These are phyloP conservation scores for Ceratina calcarata DNA, from an alignment of 1,140 invertebrate species.

Conservation along the genomic window DNA sequence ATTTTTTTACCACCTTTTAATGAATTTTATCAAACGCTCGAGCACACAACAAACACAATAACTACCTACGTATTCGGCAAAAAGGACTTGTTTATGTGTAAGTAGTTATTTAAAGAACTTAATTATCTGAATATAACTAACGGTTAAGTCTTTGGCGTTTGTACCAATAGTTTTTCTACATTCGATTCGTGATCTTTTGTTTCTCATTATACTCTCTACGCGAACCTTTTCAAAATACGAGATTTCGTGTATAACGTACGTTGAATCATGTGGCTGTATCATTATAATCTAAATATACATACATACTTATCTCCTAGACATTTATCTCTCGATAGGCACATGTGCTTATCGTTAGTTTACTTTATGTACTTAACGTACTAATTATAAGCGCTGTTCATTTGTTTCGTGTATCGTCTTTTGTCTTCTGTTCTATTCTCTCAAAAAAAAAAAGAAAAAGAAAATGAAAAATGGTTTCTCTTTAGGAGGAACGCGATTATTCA, in stretches of 20 bases:
- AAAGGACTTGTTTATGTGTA: slow-evolving; percentile 2
- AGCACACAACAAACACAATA: slow-evolving; percentile 30
- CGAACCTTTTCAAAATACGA: slow-evolving; percentile 26
- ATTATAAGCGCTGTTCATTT: slow-evolving; percentile 3
- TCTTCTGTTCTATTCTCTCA: not conserved
- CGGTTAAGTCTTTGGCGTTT: slow-evolving; percentile 72
- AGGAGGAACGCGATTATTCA: not conserved
- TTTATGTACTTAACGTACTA: not conserved
- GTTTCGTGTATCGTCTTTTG: not conserved
- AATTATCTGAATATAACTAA: slow-evolving; percentile 57
- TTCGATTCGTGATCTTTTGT: slow-evolving; percentile 31
- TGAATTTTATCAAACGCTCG: slow-evolving; percentile 10
- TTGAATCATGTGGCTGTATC: slow-evolving; percentile 1
- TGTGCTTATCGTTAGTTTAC: not conserved
- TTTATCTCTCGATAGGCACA: slow-evolving; percentile 24
- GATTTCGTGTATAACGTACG: not conserved
- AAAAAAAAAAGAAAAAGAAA: no score
- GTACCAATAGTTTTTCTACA: slow-evolving; percentile 69
- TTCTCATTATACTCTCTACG: not conserved
- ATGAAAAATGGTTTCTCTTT: not conserved
- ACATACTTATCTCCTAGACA: slow-evolving; percentile 20
- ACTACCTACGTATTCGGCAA: slow-evolving; percentile 26
- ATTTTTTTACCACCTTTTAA: not conserved
- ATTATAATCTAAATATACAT: slow-evolving; percentile 17
- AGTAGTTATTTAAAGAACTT: slow-evolving; percentile 40